Base-by-base conservation (phyloP, 1,140 invertebrate genomes). In the Yoshiicerus persimilis region DNA sequence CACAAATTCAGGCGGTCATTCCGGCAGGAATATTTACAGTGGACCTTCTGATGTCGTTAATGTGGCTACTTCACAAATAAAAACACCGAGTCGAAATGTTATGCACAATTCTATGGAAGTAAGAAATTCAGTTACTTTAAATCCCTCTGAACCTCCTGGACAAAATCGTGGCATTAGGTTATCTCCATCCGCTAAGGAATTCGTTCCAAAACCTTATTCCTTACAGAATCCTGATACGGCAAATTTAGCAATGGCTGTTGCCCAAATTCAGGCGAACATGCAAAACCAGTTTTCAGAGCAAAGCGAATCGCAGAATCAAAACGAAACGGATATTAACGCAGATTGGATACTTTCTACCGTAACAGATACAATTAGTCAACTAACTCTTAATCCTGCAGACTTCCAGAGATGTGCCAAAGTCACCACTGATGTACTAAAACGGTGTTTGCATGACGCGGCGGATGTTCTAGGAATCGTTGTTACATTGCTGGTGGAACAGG, bases 381-480 rank as follows among this genome's bases (percentile, higher is more conserved):
- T 90, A n/a, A 83, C 87, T 10, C 8, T 66, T 9, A 62, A 89
- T 80, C 89, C 89, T 13, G 84, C 88, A 11, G 87, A 88, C 62
- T 88, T 89, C 47, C 75, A 87, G 8, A 34, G 88, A 36, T 64
- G 70, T 64, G 27, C 87, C 8, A 89, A 89, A 36, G 62, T 9
- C n/a, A 86, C 84, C 0, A 39, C 84, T 10, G 88, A 88, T 84
- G 80, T 89, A 6, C 66, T 90, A 4, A 88, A 87, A 39, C 83
- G 85, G 30, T 86, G 86, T 41, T 64, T 89, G 39, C 84, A 23
- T 41, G 87, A 90, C 56, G 56, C 34, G n/a, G 89, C 89, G 41
- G 89, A 90, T 80, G 89, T 88, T 41, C 75, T 90, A 25, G 88
- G 87, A 39, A 88, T 90, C 30, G 86, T 90, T n/a, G 87, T 89